phyloP scores from a whole-genome alignment of 2,113 vertebrate genomes.

The Labeo rohita region DNA sequence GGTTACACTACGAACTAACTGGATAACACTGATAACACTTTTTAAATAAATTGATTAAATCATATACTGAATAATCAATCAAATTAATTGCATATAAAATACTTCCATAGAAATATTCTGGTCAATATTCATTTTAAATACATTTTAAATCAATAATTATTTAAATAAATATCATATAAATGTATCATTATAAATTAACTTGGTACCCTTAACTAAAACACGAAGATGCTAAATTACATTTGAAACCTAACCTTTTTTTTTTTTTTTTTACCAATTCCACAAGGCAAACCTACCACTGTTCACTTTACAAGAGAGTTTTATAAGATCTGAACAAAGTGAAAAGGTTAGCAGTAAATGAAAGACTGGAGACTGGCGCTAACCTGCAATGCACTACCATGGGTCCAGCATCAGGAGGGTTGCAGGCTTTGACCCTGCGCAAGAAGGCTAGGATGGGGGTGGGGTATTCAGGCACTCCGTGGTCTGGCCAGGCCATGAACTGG shows the following conservation, averaged over 20 bases:
- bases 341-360: conserved; percentile 9
- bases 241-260: not conserved
- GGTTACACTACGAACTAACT: conserved; percentile 3
- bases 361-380: conserved; percentile 66
- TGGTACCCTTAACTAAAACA: not conserved
- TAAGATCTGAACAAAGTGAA: not conserved
- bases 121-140: not conserved
- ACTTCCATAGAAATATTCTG: not conserved
- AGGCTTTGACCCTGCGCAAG: conserved; percentile 89
- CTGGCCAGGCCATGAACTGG: conserved; percentile 98
- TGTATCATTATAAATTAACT: not conserved
- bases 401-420: conserved; percentile 89
- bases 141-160: not conserved
- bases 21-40: too few species aligned
- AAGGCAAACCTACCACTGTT: not conserved
- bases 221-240: not conserved
- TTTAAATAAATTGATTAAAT: not conserved
- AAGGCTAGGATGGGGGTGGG: conserved; percentile 93
- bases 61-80: not conserved
- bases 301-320: conserved; percentile 3
- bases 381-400: conserved; percentile 98
- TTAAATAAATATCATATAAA: too few species aligned
- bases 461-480: conserved; percentile 95
- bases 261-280: not conserved
- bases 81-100: not conserved